phyloP scores from a whole-genome alignment of 2,888 invertebrate species.

The Keiferia lycopersicella region DNA sequence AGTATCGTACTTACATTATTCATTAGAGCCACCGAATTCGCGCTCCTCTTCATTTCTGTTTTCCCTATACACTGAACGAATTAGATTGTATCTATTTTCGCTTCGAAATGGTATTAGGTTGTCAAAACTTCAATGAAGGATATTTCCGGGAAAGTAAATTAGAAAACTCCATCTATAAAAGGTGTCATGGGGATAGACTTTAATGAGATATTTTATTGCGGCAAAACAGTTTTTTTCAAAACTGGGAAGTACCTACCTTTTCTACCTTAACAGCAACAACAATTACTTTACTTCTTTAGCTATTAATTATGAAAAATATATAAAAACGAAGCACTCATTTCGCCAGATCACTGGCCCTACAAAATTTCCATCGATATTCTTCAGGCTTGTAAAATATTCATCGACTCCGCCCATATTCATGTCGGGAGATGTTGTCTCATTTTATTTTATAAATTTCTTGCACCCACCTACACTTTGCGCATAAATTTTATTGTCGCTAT shows the following conservation, averaged over 20 bases:
- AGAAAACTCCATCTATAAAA: neutral
- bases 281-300: neutral
- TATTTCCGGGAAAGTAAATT: neutral
- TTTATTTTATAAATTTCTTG: slow-evolving; percentile 27
- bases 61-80: slow-evolving; percentile 7
- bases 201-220: too few species aligned
- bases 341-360: slow-evolving; percentile 18
- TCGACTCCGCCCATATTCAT: slow-evolving; percentile 29
- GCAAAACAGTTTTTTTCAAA: neutral
- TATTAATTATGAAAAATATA: neutral
- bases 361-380: slow-evolving; percentile 31
- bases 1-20: slow-evolving; percentile 26
- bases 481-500: slow-evolving; percentile 17
- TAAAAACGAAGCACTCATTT: neutral
- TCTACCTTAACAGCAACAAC: too few species aligned
- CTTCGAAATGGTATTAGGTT: neutral
- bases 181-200: neutral
- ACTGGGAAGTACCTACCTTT: too few species aligned
- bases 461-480: neutral
- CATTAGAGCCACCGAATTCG: slow-evolving; percentile 21
- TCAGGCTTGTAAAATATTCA: slow-evolving; percentile 40
- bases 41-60: neutral
- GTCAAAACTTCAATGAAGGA: neutral
- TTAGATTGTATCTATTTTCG: neutral
- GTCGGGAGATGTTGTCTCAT: slow-evolving; percentile 25